Evolutionary conservation across 2,797 vertebrate genomes (phyloP), one percentile per base, ranked within the genome.

Genomic region (Microhierax caerulescens): DNA sequence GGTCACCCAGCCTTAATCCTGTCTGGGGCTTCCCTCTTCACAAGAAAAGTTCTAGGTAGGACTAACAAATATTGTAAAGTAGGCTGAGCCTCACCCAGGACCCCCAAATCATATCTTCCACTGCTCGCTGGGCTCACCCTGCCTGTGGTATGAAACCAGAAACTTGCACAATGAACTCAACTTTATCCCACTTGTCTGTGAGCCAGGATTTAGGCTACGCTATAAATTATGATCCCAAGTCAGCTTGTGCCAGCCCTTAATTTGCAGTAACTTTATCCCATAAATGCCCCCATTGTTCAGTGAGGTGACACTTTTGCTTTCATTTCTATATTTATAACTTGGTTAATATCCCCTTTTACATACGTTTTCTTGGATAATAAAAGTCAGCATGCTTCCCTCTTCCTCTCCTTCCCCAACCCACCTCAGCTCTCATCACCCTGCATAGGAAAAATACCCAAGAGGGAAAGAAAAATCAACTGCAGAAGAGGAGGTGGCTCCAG

Each of bases 151-250:
- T 79, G 50, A 95, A 98, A 98, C 97, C 95, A 97, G 96, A 90
- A 93, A 75, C 77, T 95, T 97, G 94, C 90, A 94, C 83, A 36
- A 51, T 4, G 43, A 93, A 76, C 90, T 97, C 95, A 98, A 97
- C 97, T 98, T 97, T 98, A 96, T 97, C 97, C 97, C 81, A 97
- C 94, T 98, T 97, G 98, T 98, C 91, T 13, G 14, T 1, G 13
- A 72, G 97, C 97, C 97, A 98, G 97, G 25, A 25, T 91, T 93
- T 87, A 41, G 92, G 67, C 94, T 93, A 12, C 5, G 6, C 88
- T 59, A 69, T 68, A 89, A 93, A 94, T 93, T 72, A 74, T 81
- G 87, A 76, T 79, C 91, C 85, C 92, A 80, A 95, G 95, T 79
- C 95, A 90, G 92, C 88, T 63, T 24, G 51, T 88, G 79, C 89